Conservation (phyloP, 2,797 vertebrate genomes). For the Allobates femoralis region DNA sequence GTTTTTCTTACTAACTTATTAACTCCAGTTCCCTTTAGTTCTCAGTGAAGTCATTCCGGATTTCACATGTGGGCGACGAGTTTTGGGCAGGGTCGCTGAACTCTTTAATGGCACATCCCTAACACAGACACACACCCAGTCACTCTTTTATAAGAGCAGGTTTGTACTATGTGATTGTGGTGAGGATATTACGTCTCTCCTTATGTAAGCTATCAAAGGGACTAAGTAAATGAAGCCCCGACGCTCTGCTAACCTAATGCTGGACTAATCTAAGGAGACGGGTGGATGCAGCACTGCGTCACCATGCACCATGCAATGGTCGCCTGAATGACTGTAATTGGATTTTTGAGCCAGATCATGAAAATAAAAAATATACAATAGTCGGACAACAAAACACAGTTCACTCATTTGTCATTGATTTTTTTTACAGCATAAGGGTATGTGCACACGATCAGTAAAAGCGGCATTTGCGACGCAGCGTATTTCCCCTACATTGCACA, state of each 20-base stretch:
- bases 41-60: neutral
- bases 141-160: conserved; percentile 7
- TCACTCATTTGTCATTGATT: too few relatives aligned
- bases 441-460: too few relatives aligned
- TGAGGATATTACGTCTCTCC: neutral
- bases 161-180: neutral
- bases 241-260: neutral
- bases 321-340: too few relatives aligned
- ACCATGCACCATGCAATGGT: too few relatives aligned
- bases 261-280: neutral
- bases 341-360: too few relatives aligned
- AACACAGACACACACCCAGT: conserved; percentile 30
- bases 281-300: neutral
- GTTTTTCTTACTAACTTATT: neutral
- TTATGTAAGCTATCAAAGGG: neutral
- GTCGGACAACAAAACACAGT: too few relatives aligned
- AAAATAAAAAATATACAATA: too few relatives aligned
- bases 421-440: too few relatives aligned
- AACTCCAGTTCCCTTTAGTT: neutral
- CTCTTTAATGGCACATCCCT: conserved; percentile 3
- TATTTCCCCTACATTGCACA: too few relatives aligned
- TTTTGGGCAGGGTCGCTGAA: conserved; percentile 9
- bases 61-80: neutral
- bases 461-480: too few relatives aligned
- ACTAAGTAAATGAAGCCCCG: neutral